Evolutionary conservation across 30 jellyfish, hydroid and myxozoan species (phyloP).

Genomic region (Hydractinia symbiolongicarpus): DNA sequence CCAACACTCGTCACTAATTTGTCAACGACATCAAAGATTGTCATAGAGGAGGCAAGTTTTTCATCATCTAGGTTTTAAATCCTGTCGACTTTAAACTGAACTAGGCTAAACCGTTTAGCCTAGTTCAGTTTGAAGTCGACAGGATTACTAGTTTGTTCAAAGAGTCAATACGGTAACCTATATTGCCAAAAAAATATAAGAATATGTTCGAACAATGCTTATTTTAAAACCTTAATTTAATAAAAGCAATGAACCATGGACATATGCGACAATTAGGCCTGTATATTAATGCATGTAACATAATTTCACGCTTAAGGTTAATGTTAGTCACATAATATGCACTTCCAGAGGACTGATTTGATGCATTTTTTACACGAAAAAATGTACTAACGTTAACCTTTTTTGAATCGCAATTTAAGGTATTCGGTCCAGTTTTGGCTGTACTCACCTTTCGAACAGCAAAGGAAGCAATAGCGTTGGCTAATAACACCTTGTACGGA

Average conservation of each 20-base stretch:
- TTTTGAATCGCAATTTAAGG: conserved; percentile 34
- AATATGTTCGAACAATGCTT: no score
- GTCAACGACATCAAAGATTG: conserved; percentile 80
- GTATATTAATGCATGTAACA: not conserved
- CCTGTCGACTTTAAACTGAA: no score
- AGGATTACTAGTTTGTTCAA: no score
- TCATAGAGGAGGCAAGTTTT: conserved; percentile 68
- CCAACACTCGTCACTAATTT: conserved; percentile 90
- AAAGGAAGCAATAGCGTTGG: conserved; percentile 82
- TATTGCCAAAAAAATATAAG: no score
- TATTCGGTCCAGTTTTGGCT: conserved; percentile 87
- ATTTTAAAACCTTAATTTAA: no score
- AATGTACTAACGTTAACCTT: not conserved
- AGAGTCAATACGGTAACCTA: no score
- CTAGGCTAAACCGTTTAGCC: no score
- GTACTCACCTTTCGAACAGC: conserved; percentile 92
- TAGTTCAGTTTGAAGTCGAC: no score
- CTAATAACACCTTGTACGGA: conserved; percentile 85
- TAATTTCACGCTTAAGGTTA: not conserved
- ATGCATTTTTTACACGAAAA: not conserved
- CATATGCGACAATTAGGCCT: no score
- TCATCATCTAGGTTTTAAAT: not conserved
- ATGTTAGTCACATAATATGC: not conserved
- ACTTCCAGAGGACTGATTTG: not conserved
- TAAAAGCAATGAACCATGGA: no score